A percentile compares a stretch with the other conserved stretches of the same genome.
Conservation (phyloP, 2,113 vertebrate genomes). For the Callospermophilus lateralis region DNA sequence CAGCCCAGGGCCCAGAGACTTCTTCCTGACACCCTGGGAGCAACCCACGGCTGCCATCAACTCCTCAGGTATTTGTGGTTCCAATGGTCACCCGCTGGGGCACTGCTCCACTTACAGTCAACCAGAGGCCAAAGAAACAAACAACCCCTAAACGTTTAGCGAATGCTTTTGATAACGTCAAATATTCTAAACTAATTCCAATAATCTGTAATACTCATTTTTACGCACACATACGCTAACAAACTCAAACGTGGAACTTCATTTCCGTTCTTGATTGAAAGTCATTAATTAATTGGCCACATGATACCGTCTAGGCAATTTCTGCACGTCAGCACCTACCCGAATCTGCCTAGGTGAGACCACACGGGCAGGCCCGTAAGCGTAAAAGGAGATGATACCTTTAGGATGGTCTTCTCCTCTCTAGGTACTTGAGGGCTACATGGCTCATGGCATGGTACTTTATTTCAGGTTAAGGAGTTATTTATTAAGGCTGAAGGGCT, state of each 20-base stretch:
- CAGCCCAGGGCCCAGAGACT: background rate
- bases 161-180: background rate
- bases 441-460: background rate
- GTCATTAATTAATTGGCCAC: background rate
- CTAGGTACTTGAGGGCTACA: background rate
- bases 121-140: background rate
- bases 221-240: accelerated
- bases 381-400: background rate
- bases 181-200: background rate
- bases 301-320: accelerated
- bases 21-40: accelerated
- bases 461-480: background rate
- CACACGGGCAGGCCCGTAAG: background rate
- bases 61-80: accelerated
- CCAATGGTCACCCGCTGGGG: background rate
- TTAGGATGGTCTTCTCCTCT: background rate
- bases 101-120: background rate
- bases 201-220: background rate
- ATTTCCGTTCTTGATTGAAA: background rate
- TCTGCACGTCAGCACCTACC: accelerated
- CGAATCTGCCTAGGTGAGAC: accelerated
- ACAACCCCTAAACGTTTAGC: background rate
- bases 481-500: background rate
- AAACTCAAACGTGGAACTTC: accelerated
- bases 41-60: accelerated